Evolutionary conservation across 1,140 invertebrate genomes (phyloP).

Genomic region (Anoplophora glabripennis): DNA sequence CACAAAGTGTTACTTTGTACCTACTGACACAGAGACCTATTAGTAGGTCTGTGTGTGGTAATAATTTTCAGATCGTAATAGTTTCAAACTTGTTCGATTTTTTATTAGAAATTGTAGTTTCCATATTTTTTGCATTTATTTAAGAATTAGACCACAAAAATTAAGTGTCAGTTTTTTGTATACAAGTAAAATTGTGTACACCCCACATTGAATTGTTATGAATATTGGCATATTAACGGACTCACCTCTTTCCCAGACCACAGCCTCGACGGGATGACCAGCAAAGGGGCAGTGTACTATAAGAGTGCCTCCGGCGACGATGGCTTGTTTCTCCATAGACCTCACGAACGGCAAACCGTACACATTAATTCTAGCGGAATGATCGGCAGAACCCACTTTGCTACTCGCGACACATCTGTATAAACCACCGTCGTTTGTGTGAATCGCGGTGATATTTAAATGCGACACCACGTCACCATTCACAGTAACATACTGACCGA

Average conservation of each 20-base stretch:
- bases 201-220: too few species aligned
- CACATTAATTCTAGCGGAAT: constrained; percentile 85
- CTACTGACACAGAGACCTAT: too few species aligned
- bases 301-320: constrained; percentile 87
- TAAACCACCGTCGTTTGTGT: constrained; percentile 89
- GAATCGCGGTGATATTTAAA: constrained; percentile 87
- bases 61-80: too few species aligned
- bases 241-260: constrained; percentile 86
- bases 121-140: too few species aligned
- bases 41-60: too few species aligned
- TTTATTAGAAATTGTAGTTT: too few species aligned
- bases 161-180: too few species aligned
- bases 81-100: too few species aligned
- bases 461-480: constrained; percentile 92
- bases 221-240: too few species aligned
- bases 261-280: constrained; percentile 89
- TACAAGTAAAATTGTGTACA: too few species aligned
- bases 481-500: constrained; percentile 83
- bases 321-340: constrained; percentile 90
- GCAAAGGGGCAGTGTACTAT: constrained; percentile 89
- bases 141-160: too few species aligned
- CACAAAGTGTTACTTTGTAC: too few species aligned
- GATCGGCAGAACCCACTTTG: constrained; percentile 84
- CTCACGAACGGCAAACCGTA: constrained; percentile 88
- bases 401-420: constrained; percentile 86